Evolutionary conservation across 1,140 invertebrate species (phyloP).

Genomic region (Parapsyche elsis): DNA sequence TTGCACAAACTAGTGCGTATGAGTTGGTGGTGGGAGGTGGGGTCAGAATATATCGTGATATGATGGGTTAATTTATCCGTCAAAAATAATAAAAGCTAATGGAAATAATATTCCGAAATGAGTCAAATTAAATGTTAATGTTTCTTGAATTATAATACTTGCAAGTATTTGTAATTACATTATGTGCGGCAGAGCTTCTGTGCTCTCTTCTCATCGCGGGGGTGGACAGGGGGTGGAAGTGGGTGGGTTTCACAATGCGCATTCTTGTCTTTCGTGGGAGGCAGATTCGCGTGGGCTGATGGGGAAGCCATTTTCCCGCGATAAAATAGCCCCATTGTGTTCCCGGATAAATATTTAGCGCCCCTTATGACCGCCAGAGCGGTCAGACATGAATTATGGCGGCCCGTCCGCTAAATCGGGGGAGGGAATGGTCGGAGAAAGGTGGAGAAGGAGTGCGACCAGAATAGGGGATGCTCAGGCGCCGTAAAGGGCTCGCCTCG

Average conservation of each 20-base stretch:
- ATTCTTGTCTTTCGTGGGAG: neutral
- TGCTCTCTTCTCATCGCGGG: too few relatives aligned
- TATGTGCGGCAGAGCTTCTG: neutral
- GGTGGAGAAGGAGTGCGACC: neutral
- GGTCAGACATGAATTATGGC: conserved; percentile 54
- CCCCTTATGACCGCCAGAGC: conserved; percentile 24
- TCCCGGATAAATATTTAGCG: conserved; percentile 55
- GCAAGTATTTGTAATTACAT: neutral
- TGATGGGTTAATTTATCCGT: too few relatives aligned
- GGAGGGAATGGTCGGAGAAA: neutral
- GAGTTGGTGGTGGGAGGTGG: too few relatives aligned
- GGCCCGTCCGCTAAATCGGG: conserved; percentile 49
- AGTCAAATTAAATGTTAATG: neutral
- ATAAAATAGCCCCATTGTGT: conserved; percentile 53
- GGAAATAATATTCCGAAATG: neutral
- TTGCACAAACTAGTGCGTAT: too few relatives aligned
- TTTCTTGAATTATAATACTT: neutral
- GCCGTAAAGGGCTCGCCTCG: too few relatives aligned
- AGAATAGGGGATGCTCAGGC: too few relatives aligned
- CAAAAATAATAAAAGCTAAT: too few relatives aligned
- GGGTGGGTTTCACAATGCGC: neutral
- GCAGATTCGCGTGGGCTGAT: neutral
- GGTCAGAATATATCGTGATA: too few relatives aligned
- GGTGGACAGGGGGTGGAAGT: neutral
- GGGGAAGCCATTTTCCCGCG: conserved; percentile 40